Base-by-base conservation (phyloP, 1,140 invertebrate genomes). In the Cotesia chilonis region DNA sequence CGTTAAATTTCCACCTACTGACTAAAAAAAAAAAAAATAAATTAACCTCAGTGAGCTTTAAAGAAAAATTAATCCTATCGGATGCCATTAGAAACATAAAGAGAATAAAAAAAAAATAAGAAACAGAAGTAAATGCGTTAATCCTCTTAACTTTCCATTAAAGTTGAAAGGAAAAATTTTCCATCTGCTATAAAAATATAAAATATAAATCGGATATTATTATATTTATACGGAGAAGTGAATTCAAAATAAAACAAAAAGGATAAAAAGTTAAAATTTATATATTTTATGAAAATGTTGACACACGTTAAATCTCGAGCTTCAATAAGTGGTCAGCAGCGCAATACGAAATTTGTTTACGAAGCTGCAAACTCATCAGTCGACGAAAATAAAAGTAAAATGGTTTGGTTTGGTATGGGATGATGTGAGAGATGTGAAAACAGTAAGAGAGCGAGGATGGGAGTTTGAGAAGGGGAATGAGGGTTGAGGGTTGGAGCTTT, bases 311-410 rank as follows among this genome's bases (percentile, higher is more conserved):
- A 64, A 70, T 61, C 60, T 14, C 36, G 20, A 51, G 51, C 51
- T 65, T 71, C 17, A 47, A 47, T 47, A 66, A 71, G 66, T 71
- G 61, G 69, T 70, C 70, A 37, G 54, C 41, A 37, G 20, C 47
- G 60, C n/a, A 70, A 17, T 55, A 52, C 57, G 61, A 66, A 63
- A 71, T 71, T 71, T 71, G 70, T 71, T 71, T 71, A 71, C 70
- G 61, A 71, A 71, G 60, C 61, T 71, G 64, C 60, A 41, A 64
- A 63, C 63, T 66, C 70, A 63, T 52, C 35, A 41, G 61, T 71
- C 12, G 51, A 66, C 36, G 14, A 41, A 66, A 59, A 71, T 65
- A 71, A 14, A 41, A 66, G 47, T 52, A 37, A 66, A 66, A 66
- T 65, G 10, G 68, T 60, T 41, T 17, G 63, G 55, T 38, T 6